These are phyloP conservation scores for Reticulitermes speratus DNA, from an alignment of 1,140 invertebrate genomes.

Conservation along the genomic window DNA sequence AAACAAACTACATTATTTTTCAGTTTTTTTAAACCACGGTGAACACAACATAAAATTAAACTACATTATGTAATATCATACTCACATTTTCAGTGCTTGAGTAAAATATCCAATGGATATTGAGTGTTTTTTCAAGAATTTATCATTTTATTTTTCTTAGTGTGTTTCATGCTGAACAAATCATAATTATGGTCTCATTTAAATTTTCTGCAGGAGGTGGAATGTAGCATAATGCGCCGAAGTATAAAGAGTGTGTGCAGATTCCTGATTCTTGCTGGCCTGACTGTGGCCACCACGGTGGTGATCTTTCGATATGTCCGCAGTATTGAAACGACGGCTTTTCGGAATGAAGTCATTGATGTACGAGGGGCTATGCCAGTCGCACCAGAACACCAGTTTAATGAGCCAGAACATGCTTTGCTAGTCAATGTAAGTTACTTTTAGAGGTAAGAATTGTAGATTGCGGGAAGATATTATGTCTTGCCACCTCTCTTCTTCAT, in stretches of 20 bases:
- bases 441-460: not conserved
- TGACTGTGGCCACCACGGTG: slow-evolving; percentile 17
- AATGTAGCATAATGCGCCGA: slow-evolving; percentile 19
- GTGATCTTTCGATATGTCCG: slow-evolving; percentile 26
- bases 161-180: not conserved
- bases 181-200: not conserved
- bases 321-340: not conserved
- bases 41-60: not conserved
- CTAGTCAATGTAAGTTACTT: not conserved
- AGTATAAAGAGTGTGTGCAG: slow-evolving; percentile 22
- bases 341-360: not conserved
- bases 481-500: too few relatives aligned
- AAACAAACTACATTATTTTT: too few relatives aligned
- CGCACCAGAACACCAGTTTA: not conserved
- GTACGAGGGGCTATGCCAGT: slow-evolving; percentile 8
- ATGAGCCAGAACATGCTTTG: not conserved
- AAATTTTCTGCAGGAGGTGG: not conserved
- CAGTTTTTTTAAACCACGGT: not conserved
- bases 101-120: not conserved
- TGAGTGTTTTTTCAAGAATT: not conserved
- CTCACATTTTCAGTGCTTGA: too few relatives aligned
- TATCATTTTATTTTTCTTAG: too few relatives aligned
- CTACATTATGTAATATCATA: not conserved
- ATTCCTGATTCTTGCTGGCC: not conserved
- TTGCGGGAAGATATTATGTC: too few relatives aligned